phyloP scores from a whole-genome alignment of 2,797 vertebrate genomes.

The Carcharodon carcharias region DNA sequence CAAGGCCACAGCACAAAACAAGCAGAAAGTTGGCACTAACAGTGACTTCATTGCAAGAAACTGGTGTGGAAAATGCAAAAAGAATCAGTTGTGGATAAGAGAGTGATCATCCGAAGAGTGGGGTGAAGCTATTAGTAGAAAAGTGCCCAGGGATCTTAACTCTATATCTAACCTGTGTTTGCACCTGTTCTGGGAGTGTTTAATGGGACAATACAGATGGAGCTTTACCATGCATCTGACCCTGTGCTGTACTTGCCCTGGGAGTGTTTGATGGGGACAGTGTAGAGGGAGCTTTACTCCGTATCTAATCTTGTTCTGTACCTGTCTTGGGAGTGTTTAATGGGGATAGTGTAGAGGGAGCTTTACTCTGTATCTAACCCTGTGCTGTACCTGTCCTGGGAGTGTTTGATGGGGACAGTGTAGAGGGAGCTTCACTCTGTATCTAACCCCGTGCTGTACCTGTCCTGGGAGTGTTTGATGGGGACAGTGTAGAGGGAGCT shows the following conservation, averaged over 20 bases:
- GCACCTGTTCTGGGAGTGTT: background rate
- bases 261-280: background rate
- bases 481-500: background rate
- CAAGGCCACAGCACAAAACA: background rate
- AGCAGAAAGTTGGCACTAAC: background rate
- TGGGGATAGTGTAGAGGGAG: background rate
- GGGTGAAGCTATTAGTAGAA: background rate
- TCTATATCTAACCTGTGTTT: no score
- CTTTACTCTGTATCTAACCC: background rate
- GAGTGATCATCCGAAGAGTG: background rate
- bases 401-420: background rate
- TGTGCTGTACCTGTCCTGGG: background rate
- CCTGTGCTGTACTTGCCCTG: background rate
- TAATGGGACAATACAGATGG: background rate
- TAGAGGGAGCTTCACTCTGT: background rate
- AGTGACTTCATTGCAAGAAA: background rate
- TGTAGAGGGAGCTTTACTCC: background rate
- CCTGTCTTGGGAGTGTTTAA: background rate
- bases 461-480: background rate
- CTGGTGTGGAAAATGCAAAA: background rate
- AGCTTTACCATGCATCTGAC: background rate
- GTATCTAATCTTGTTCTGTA: background rate
- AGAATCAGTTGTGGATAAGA: background rate
- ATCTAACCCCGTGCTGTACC: background rate
- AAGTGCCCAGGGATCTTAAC: no score